Evolutionary conservation across 2,888 invertebrate genomes (phyloP), one percentile per base, ranked within the genome.

Genomic region (Deroplatys truncata): DNA sequence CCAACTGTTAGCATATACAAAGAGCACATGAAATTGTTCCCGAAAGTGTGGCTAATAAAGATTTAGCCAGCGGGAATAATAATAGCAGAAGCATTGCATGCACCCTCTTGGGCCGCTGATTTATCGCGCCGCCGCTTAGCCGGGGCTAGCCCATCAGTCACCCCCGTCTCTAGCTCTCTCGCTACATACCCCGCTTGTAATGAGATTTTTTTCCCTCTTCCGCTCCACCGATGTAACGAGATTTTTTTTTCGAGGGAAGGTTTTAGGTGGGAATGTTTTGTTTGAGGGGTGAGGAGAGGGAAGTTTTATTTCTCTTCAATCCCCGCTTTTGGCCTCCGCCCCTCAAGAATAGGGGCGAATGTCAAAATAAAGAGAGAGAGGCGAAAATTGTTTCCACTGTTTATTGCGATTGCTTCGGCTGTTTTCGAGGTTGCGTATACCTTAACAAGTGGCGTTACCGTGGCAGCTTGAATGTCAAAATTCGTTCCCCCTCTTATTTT

Each of bases 151-250:
- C 83, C 90, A 90, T 90, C 89, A 89, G 85, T 90, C 90, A 90
- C 89, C 85, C 89, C 35, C 88, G 28, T 84, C 31, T 31, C 89
- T 82, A 28, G 28, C 82, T 29, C 28, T 20, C 82, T 7, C 87
- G 84, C 87, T 25, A 31, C 83, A 31, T 83, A 82, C 82, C 86
- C 25, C 31, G 29, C 86, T 86, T 89, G 90, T 90, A 90, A 90
- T 90, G 90, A 90, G 90, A 90, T 90, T 90, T 90, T 89, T 90
- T 88, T 83, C 82, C 49, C 89, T 89, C 89, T 72, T 72, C 43
- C 56, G 56, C 88, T 72, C 85, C 90, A 89, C 90, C 90, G 89
- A 90, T 90, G 89, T 89, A 90, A 90, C 90, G 90, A 90, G 90
- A 90, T 90, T 90, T 90, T 72, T 87, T 88, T 89, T 82, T 87